These are phyloP conservation scores for Spicauda simplicius DNA, from an alignment of 2,888 invertebrate species.

Conservation along the genomic window DNA sequence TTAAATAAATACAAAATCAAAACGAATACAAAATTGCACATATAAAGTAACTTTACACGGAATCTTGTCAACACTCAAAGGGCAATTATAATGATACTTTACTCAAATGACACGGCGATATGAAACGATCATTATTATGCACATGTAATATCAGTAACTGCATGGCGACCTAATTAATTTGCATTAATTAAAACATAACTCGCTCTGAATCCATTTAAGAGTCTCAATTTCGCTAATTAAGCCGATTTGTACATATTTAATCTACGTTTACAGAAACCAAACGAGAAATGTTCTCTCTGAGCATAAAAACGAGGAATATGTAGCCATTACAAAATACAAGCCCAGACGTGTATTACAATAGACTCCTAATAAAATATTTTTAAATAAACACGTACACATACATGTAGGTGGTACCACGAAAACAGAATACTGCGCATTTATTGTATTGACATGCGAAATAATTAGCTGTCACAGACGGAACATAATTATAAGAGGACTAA, in stretches of 20 bases:
- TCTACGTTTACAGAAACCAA: constrained; percentile 7
- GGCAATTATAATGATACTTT: constrained; percentile 32
- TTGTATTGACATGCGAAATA: too few species aligned
- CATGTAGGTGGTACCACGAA: too few species aligned
- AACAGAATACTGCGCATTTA: too few species aligned
- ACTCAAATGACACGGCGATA: constrained; percentile 17
- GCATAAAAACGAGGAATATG: constrained; percentile 1
- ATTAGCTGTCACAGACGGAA: too few species aligned
- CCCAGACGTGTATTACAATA: not conserved
- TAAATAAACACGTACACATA: too few species aligned
- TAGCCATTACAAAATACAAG: not conserved
- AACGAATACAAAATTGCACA: not conserved
- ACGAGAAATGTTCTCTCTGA: not conserved
- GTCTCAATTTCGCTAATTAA: constrained; percentile 10
- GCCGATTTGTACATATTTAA: not conserved
- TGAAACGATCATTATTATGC: constrained; percentile 30
- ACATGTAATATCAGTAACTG: constrained; percentile 25
- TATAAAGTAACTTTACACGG: not conserved
- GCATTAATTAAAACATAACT: constrained; percentile 31
- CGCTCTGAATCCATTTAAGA: constrained; percentile 22
- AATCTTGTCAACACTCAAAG: constrained; percentile 24
- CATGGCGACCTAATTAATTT: constrained; percentile 35
- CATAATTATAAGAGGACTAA: too few species aligned
- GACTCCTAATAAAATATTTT: not conserved
- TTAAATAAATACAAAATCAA: not conserved